Conservation (phyloP, 2,797 vertebrate species). For the Platyrinchus mystaceus region DNA sequence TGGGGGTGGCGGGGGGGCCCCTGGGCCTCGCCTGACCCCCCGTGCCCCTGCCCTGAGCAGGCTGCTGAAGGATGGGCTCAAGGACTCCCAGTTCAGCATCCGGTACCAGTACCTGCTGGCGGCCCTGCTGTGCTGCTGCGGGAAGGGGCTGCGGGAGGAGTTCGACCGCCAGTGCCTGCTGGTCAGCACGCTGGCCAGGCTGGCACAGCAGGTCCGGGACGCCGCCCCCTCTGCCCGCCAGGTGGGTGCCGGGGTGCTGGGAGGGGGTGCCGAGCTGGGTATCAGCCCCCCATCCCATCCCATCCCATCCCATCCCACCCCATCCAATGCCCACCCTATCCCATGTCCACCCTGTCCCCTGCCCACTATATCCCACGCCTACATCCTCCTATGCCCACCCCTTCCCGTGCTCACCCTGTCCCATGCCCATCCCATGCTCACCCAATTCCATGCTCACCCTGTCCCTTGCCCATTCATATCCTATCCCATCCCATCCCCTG, state of each 20-base stretch:
- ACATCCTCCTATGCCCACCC: background rate
- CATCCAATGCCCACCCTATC: no score
- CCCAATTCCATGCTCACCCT: background rate
- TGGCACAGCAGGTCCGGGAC: constrained; percentile 89
- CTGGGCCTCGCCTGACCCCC: rapidly evolving
- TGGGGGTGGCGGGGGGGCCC: rapidly evolving
- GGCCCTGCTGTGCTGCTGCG: constrained; percentile 92
- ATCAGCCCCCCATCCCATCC: background rate
- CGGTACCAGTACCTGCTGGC: constrained; percentile 94
- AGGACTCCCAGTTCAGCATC: constrained; percentile 94
- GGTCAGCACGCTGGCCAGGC: constrained; percentile 84
- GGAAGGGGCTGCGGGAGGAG: constrained; percentile 89
- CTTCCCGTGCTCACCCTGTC: background rate
- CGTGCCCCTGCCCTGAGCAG: constrained; percentile 29
- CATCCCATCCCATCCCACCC: background rate
- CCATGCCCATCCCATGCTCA: no score
- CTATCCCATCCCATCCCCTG: background rate
- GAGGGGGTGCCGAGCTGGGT: background rate
- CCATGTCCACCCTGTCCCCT: background rate
- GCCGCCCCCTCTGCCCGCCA: constrained; percentile 83
- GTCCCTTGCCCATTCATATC: rapidly evolving
- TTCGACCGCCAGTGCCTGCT: constrained; percentile 93
- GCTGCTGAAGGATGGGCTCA: constrained; percentile 93
- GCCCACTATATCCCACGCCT: background rate
- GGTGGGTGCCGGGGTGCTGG: constrained; percentile 63